Evolutionary conservation across 1,140 invertebrate species (phyloP).

Genomic region (Camponotus vicinus): DNA sequence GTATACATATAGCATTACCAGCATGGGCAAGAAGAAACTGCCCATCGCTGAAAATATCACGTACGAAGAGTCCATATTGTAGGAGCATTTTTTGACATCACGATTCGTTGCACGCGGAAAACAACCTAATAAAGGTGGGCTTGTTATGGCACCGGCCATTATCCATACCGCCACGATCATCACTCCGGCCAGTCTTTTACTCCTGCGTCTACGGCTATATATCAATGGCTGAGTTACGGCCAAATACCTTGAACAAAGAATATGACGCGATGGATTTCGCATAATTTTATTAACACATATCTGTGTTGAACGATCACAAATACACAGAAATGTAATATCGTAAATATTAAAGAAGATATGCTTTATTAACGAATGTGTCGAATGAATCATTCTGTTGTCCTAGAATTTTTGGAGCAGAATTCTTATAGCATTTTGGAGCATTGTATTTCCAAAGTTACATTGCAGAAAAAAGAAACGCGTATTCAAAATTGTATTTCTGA

Average conservation of each 20-base stretch:
- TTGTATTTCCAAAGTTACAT: not conserved
- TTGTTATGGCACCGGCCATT: constrained; percentile 92
- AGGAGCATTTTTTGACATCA: constrained; percentile 87
- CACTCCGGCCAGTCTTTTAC: constrained; percentile 91
- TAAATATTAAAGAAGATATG: too few species aligned
- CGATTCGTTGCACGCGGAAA: constrained; percentile 77
- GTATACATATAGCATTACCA: constrained; percentile 97
- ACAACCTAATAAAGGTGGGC: constrained; percentile 94
- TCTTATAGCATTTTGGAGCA: not conserved
- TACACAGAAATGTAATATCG: too few species aligned
- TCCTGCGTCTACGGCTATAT: constrained; percentile 92
- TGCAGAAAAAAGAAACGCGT: not conserved
- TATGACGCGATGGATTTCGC: not conserved
- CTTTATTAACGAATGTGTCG: not conserved
- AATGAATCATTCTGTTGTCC: not conserved
- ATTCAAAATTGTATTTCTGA: constrained; percentile 1
- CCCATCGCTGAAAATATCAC: constrained; percentile 97
- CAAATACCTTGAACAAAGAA: constrained; percentile 88
- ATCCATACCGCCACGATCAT: constrained; percentile 95
- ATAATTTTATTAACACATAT: not conserved
- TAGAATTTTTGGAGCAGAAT: not conserved
- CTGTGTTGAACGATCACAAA: not conserved
- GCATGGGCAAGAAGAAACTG: constrained; percentile 96
- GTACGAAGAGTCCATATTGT: constrained; percentile 94
- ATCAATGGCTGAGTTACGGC: constrained; percentile 95